Evolutionary conservation across 2,888 invertebrate genomes (phyloP).

Genomic region (Philhelius pedissequus): DNA sequence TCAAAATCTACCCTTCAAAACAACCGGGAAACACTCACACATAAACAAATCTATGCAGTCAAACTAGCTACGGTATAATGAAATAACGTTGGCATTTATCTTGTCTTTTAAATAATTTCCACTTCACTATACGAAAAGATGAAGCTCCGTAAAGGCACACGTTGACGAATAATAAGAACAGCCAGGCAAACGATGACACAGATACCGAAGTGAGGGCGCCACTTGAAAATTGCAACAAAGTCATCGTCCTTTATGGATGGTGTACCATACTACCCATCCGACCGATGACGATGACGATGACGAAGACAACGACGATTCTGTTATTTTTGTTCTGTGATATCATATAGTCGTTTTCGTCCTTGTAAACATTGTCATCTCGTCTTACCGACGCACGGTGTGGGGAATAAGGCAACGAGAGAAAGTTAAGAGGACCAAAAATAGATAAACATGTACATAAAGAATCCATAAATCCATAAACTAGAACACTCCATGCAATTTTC

Average conservation of each 20-base stretch:
- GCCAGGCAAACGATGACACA: constrained; percentile 4
- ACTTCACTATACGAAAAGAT: constrained; percentile 11
- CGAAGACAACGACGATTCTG: not conserved
- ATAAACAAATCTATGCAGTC: constrained; percentile 22
- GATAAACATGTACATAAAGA: constrained; percentile 64
- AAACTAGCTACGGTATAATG: constrained; percentile 58
- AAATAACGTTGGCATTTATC: constrained; percentile 64
- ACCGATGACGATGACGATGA: not conserved
- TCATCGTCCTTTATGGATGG: constrained; percentile 35
- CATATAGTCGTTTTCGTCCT: not conserved
- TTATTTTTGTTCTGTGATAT: not conserved
- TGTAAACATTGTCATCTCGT: constrained; percentile 32
- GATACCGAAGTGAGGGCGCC: not conserved
- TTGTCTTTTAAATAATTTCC: constrained; percentile 62
- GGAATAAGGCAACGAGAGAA: not conserved
- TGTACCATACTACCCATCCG: not conserved
- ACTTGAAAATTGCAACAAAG: constrained; percentile 53
- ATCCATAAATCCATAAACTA: constrained; percentile 67
- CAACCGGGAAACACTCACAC: not conserved
- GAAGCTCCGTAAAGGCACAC: constrained; percentile 31
- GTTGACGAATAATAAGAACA: constrained; percentile 36
- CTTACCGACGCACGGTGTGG: not conserved
- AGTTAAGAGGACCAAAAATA: constrained; percentile 7
- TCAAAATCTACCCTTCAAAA: not conserved
- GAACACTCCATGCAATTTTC: constrained; percentile 57